Percentiles rank a stretch among this genome's conserved stretches.
phyloP scores from a whole-genome alignment of 2,797 vertebrate species.

The Syndactyla subalaris region DNA sequence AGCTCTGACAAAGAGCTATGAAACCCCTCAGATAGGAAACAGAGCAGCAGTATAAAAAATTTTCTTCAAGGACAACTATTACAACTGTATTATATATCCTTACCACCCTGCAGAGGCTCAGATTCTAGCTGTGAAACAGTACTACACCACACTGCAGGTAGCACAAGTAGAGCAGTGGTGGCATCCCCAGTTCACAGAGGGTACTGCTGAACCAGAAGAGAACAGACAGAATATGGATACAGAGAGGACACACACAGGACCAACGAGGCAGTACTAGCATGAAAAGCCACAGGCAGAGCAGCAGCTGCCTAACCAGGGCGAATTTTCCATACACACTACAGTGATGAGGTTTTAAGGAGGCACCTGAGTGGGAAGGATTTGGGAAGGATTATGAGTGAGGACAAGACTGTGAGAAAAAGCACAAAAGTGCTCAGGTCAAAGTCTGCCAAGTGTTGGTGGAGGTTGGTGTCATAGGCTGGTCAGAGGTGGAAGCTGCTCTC shows the following conservation, averaged over 20 bases:
- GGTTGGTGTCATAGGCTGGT: neutral
- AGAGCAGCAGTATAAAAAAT: neutral
- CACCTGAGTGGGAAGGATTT: neutral
- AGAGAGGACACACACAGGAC: neutral
- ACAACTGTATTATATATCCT: neutral
- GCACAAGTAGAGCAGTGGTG: neutral
- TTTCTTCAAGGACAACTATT: neutral
- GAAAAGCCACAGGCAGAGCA: neutral
- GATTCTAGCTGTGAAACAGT: neutral
- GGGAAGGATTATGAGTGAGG: neutral
- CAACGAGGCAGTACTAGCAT: neutral
- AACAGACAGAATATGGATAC: neutral
- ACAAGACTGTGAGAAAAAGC: neutral
- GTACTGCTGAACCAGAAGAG: neutral
- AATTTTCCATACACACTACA: neutral
- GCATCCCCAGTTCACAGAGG: neutral
- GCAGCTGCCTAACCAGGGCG: neutral
- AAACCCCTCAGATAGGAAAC: neutral
- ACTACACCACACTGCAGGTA: neutral
- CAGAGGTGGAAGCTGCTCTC: neutral
- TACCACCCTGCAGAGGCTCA: neutral
- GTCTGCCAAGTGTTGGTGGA: rapidly evolving
- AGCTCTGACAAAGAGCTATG: neutral
- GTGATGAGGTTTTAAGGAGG: neutral
- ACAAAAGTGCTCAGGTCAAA: neutral